phyloP scores from a whole-genome alignment of 2,797 vertebrate genomes.

The Epinephelus malabaricus region DNA sequence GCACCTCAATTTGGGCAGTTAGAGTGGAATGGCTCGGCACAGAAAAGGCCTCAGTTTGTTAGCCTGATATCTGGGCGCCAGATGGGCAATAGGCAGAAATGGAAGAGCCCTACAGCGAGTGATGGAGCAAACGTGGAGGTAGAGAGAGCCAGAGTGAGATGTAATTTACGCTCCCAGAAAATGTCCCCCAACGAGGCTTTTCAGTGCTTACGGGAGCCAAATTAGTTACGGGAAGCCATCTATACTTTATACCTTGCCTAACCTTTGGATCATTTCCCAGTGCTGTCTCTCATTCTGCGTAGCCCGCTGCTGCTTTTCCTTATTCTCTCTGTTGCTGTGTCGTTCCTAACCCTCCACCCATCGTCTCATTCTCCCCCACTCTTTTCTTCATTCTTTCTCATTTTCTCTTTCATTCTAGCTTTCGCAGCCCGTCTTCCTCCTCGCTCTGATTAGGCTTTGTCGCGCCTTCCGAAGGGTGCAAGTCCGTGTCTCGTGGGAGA shows the following conservation, averaged over 20 bases:
- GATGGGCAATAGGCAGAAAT: slow-evolving; percentile 66
- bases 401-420: slow-evolving; percentile 47
- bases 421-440: slow-evolving; percentile 15
- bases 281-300: slow-evolving; percentile 28
- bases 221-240: slow-evolving; percentile 58
- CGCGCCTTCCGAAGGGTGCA: slow-evolving; percentile 37
- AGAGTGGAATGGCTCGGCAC: slow-evolving; percentile 52
- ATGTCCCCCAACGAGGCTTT: slow-evolving; percentile 54
- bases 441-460: slow-evolving; percentile 56
- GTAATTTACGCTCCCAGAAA: slow-evolving; percentile 59
- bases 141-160: slow-evolving; percentile 48
- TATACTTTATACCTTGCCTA: slow-evolving; percentile 51
- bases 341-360: slow-evolving; percentile 32
- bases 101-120: slow-evolving; percentile 45
- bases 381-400: slow-evolving; percentile 36
- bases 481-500: slow-evolving; percentile 53
- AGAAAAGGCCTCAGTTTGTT: slow-evolving; percentile 50
- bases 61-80: slow-evolving; percentile 58
- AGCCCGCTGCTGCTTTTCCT: slow-evolving; percentile 7
- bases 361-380: slow-evolving; percentile 34
- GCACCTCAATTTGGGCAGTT: slow-evolving; percentile 52
- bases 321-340: slow-evolving; percentile 40
- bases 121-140: slow-evolving; percentile 47
- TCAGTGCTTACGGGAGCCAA: slow-evolving; percentile 51
- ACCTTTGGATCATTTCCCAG: slow-evolving; percentile 57